Percentiles rank a stretch among this genome's conserved stretches.
Evolutionary conservation across 2,797 vertebrate genomes (phyloP).

Genomic region (Anguilla anguilla): DNA sequence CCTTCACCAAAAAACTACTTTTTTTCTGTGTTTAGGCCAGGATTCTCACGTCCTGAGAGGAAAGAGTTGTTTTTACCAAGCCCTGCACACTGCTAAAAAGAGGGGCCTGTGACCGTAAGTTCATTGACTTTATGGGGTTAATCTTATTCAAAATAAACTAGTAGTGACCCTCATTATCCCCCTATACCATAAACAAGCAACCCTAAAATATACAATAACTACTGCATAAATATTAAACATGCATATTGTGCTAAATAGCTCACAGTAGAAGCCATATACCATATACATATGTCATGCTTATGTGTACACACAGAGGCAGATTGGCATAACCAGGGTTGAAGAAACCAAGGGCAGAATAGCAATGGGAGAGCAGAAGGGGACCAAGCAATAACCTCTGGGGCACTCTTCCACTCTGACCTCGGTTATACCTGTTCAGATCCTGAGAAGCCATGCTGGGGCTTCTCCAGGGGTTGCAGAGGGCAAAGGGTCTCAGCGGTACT

Average conservation of each 20-base stretch:
- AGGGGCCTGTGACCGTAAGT: background rate
- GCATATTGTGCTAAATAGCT: too few relatives aligned
- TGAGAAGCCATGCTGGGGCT: background rate
- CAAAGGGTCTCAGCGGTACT: background rate
- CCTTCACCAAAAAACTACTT: constrained; percentile 37
- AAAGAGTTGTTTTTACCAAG: too few relatives aligned
- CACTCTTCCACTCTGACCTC: background rate
- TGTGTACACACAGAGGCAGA: too few relatives aligned
- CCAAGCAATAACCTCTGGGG: background rate
- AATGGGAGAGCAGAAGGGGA: background rate
- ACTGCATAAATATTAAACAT: too few relatives aligned
- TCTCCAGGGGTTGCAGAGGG: background rate
- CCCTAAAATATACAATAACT: too few relatives aligned
- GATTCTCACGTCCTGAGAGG: constrained; percentile 9
- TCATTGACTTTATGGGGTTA: background rate
- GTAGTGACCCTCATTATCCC: background rate
- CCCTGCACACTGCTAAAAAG: background rate
- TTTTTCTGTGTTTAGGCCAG: constrained; percentile 31
- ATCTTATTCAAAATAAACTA: background rate
- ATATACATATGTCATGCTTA: too few relatives aligned
- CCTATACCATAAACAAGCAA: background rate
- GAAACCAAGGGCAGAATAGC: background rate
- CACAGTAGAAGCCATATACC: too few relatives aligned
- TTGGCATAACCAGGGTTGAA: background rate
- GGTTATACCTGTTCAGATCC: background rate